A percentile compares a stretch with the other conserved stretches of the same genome.
Evolutionary conservation across 1,140 invertebrate genomes (phyloP).

Genomic region (Elysia chlorotica): DNA sequence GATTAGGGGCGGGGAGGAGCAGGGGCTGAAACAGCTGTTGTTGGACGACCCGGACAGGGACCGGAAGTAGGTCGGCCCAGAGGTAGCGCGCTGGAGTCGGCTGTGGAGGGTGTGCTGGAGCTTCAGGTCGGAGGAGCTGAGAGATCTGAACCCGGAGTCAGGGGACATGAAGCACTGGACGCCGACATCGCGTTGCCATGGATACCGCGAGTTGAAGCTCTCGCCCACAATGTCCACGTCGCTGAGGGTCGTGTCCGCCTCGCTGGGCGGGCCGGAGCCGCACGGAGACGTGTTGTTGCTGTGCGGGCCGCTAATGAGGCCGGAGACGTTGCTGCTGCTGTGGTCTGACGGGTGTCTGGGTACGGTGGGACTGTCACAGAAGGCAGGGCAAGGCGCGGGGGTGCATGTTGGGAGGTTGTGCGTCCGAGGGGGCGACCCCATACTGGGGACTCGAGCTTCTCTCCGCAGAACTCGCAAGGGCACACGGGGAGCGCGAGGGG

Average conservation of each 20-base stretch:
- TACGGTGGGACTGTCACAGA: too few species aligned
- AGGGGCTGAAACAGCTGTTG: too few species aligned
- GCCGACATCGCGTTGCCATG: conserved; percentile 60
- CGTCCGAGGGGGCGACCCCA: conserved; percentile 6
- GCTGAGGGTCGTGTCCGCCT: conserved; percentile 18
- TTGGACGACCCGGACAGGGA: conserved; percentile 9
- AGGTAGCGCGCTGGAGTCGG: background rate
- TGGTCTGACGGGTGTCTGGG: too few species aligned
- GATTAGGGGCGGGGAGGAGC: conserved; percentile 2
- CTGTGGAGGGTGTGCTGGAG: too few species aligned
- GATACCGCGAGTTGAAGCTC: conserved; percentile 50
- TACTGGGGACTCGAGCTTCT: background rate
- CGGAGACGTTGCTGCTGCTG: too few species aligned
- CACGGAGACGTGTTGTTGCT: background rate
- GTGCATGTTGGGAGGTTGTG: too few species aligned
- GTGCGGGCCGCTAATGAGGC: too few species aligned
- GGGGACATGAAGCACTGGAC: conserved; percentile 48
- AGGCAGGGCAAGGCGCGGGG: too few species aligned
- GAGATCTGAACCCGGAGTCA: background rate
- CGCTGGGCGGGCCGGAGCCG: background rate
- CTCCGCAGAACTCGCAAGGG: too few species aligned
- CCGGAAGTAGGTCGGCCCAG: conserved; percentile 11
- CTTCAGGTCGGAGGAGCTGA: too few species aligned
- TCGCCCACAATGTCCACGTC: conserved; percentile 56
- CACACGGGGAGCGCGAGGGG: too few species aligned